Evolutionary conservation across 2,113 vertebrate genomes (phyloP), one percentile per base, ranked within the genome.

Genomic region (Lampris incognitus): DNA sequence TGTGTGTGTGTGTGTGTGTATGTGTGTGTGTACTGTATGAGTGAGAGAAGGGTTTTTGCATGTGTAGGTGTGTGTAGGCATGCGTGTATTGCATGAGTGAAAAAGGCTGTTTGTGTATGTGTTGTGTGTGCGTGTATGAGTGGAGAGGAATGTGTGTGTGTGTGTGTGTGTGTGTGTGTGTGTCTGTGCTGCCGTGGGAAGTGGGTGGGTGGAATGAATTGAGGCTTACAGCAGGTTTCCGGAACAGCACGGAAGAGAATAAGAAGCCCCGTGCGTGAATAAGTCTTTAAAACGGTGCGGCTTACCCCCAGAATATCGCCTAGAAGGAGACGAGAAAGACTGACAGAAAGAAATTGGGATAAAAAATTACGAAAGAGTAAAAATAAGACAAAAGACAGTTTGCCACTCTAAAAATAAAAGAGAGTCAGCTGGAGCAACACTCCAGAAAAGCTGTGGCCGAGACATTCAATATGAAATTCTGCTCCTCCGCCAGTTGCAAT

Each of bases 241-340:
- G 57, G 82, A 72, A 11, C 74, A 72, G 78, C 83, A 76, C 71
- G 57, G 72, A 41, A 13, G 55, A 71, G 70, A 87, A 88, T 46
- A 78, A 69, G 83, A 49, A 62, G 42, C 38, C 66, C 58, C 50
- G 75, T 67, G 66, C 72, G 67, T 72, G 79, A 57, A 85, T 82
- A 64, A 60, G 64, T 56, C 73, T 84, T 68, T 75, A 85, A 79
- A 89, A 78, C 82, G 86, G 82, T 84, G 91, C 78, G 79, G 72
- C 10, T 78, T 58, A 69, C 83, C 71, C 85, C 82, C 63, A 84
- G 90, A 90, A 82, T 82, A 89, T 82, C 72, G 3, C 79, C 83
- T 78, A 3, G 42, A 60, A 58, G 54, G 49, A 71, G 69, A 84
- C 57, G n/a, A 81, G 24, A 24, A 24, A 24, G 82, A 87, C 85